These are phyloP conservation scores for Catharus fuscescens DNA, from an alignment of 2,113 vertebrate genomes.

Conservation along the genomic window DNA sequence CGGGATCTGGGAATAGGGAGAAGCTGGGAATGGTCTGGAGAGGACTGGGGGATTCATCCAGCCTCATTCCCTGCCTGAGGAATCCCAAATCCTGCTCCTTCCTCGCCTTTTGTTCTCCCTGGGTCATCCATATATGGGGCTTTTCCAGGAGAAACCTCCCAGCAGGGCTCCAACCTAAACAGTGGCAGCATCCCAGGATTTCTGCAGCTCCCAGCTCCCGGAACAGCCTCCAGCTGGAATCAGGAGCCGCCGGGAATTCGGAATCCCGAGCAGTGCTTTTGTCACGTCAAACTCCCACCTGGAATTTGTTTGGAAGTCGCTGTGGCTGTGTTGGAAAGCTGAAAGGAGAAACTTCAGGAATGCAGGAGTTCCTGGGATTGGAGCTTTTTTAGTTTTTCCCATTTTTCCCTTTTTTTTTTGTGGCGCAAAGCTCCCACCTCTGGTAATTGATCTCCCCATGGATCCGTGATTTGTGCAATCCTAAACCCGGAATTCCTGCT, in stretches of 20 bases:
- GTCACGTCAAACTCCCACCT: neutral
- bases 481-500: neutral
- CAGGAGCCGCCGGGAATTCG: neutral
- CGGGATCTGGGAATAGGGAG: neutral
- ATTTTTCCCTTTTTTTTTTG: neutral
- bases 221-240: neutral
- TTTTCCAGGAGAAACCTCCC: conserved; percentile 46
- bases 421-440: neutral
- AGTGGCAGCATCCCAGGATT: conserved; percentile 42
- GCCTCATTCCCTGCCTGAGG: neutral
- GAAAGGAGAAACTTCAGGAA: neutral
- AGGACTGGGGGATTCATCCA: neutral
- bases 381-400: neutral
- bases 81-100: neutral
- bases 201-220: neutral
- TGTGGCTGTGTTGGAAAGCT: neutral
- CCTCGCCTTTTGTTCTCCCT: neutral
- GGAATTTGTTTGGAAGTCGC: neutral
- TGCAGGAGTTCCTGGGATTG: neutral
- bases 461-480: neutral
- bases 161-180: neutral
- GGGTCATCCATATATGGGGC: conserved; percentile 12
- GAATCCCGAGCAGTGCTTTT: neutral
- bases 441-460: fast-evolving
- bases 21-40: neutral